phyloP scores from a whole-genome alignment of 1,140 invertebrate genomes.

The Drosophila athabasca region DNA sequence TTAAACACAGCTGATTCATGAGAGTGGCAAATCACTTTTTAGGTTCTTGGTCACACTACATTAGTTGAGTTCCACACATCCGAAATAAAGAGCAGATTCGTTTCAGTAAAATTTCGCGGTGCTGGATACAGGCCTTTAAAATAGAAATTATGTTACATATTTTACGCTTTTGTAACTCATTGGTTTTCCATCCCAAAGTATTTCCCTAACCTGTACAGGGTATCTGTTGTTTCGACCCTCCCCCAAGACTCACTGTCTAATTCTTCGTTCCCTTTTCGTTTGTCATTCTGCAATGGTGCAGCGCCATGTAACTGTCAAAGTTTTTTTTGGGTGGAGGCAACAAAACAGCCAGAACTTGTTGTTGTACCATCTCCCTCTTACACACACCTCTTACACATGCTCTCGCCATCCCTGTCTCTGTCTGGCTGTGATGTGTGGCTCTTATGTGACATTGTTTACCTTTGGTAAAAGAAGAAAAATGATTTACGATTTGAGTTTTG shows the following conservation, averaged over 20 bases:
- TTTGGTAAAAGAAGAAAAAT: slow-evolving; percentile 48
- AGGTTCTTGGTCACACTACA: too few species aligned
- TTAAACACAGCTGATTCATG: too few species aligned
- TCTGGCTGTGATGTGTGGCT: slow-evolving; percentile 35
- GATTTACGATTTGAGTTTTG: slow-evolving; percentile 52
- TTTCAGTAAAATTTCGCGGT: too few species aligned
- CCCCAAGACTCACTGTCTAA: background rate
- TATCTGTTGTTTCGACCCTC: too few species aligned
- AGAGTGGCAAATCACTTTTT: too few species aligned
- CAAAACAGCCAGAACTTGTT: slow-evolving; percentile 23
- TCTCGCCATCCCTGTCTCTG: slow-evolving; percentile 9
- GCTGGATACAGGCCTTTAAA: too few species aligned
- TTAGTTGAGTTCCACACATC: too few species aligned
- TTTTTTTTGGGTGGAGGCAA: slow-evolving; percentile 18
- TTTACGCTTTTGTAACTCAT: too few species aligned
- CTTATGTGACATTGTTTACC: slow-evolving; percentile 74
- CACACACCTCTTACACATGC: background rate
- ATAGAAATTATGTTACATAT: too few species aligned
- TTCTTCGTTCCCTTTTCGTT: slow-evolving; percentile 27
- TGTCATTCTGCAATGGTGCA: slow-evolving; percentile 63
- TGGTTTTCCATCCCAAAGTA: too few species aligned
- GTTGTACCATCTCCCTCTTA: background rate
- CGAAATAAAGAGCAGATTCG: too few species aligned
- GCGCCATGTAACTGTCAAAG: slow-evolving; percentile 66
- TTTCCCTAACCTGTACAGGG: too few species aligned